Base-by-base conservation (phyloP, 2,797 vertebrate species). In the Epinephelus awoara region DNA sequence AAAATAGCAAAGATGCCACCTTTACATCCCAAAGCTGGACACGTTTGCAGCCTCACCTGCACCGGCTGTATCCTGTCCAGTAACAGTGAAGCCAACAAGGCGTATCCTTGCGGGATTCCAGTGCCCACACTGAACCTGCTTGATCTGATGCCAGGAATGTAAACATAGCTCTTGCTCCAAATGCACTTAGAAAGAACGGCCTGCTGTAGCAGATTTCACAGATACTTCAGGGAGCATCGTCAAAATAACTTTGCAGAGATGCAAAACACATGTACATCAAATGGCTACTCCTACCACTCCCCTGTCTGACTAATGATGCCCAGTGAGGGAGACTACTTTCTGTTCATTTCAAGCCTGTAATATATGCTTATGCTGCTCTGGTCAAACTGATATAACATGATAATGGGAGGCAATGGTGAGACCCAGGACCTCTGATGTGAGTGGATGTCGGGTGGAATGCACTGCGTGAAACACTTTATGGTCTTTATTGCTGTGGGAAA, bases 1-100 rank as follows among this genome's bases (percentile, higher is more conserved):
- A 72, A 34, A 88, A 77, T 68, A 75, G 67, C 46, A 62, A 46
- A 74, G 61, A 80, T 76, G 67, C 68, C 65, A 74, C 57, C 56
- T 6, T 52, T 51, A 79, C 68, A 61, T 62, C 76, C 71, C 50
- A 52, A 27, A 74, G 15, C 46, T 63, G 70, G 65, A 57, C 15
- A 21, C 18, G 55, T 44, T 40, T 51, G 5, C 3, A 54, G 18
- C 50, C 23, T 72, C 62, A 76, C 58, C 66, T 52, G 65, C 52
- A 29, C 4, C 4, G 52, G 8, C 51, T 75, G 50, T 7, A 58
- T 56, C 42, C 34, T 38, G 19, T 59, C 27, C 71, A 51, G 0
- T 2, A 63, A 77, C 52, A 68, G 23, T 17, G 55, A 68, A 23
- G 15, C 47, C 71, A 73, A 72, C 44, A 49, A 49, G 65, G 55